Percentiles rank a stretch among this genome's conserved stretches.
These are phyloP conservation scores for Chrysolina haemoptera DNA, from an alignment of 2,888 invertebrate species.

Conservation along the genomic window DNA sequence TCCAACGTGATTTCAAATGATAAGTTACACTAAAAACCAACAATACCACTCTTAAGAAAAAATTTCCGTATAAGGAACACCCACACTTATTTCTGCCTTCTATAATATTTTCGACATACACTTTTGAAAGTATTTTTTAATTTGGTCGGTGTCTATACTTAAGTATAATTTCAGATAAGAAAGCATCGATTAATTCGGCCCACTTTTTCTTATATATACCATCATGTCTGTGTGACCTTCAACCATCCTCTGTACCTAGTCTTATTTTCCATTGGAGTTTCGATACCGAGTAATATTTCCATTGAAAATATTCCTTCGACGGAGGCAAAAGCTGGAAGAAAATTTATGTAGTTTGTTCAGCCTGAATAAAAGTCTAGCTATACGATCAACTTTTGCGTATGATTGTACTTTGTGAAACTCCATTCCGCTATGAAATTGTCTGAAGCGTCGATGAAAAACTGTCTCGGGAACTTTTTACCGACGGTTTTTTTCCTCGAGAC, in stretches of 20 bases:
- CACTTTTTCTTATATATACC: no score
- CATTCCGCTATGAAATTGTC: slow-evolving; percentile 65
- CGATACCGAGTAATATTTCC: slow-evolving; percentile 4
- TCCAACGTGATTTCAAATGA: no score
- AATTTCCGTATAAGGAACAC: no score
- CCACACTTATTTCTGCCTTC: no score
- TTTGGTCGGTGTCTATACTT: no score
- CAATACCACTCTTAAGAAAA: no score
- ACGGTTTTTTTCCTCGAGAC: slow-evolving; percentile 61
- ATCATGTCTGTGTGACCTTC: not conserved
- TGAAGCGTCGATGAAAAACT: slow-evolving; percentile 67
- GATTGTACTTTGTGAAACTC: slow-evolving; percentile 55
- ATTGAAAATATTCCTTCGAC: slow-evolving; percentile 17
- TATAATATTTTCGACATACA: no score
- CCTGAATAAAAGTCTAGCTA: slow-evolving; percentile 11
- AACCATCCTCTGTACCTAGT: not conserved
- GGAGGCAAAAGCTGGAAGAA: slow-evolving; percentile 14
- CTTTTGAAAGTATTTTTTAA: no score
- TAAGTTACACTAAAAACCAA: no score
- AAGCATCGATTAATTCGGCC: no score
- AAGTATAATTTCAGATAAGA: no score
- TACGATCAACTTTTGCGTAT: slow-evolving; percentile 46
- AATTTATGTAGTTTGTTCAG: slow-evolving; percentile 34
- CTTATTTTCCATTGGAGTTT: not conserved
- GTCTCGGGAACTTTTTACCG: slow-evolving; percentile 66